Conservation (phyloP, 2,888 invertebrate species). For the Microctonus hyperodae region DNA sequence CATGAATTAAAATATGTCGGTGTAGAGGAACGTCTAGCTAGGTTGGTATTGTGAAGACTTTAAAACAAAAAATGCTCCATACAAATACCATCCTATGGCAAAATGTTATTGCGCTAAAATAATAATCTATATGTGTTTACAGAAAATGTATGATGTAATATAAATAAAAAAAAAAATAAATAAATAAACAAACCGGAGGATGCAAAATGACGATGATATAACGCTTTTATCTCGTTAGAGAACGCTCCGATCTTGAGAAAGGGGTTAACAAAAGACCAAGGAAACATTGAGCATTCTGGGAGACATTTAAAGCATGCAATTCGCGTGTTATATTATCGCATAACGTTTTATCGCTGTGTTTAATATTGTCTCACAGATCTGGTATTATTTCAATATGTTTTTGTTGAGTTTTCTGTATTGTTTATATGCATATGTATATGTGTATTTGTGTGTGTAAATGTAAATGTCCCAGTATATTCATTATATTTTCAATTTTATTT, state of each 20-base stretch:
- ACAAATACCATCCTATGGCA: slow-evolving; percentile 5
- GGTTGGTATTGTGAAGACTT: slow-evolving; percentile 21
- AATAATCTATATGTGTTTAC: slow-evolving; percentile 10
- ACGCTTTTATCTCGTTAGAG: slow-evolving; percentile 42
- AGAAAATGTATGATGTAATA: neutral
- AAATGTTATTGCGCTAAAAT: neutral
- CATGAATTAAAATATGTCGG: slow-evolving; percentile 5
- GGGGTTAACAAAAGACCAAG: slow-evolving; percentile 52
- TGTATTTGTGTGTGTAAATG: too few species aligned
- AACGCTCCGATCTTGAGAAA: slow-evolving; percentile 41
- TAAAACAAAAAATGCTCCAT: slow-evolving; percentile 12
- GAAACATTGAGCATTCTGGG: slow-evolving; percentile 62
- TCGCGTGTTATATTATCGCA: slow-evolving; percentile 52
- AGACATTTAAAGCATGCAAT: slow-evolving; percentile 63
- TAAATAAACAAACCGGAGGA: slow-evolving; percentile 21
- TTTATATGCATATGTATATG: too few species aligned
- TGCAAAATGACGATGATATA: slow-evolving; percentile 20
- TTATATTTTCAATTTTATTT: neutral
- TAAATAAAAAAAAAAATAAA: slow-evolving; percentile 16
- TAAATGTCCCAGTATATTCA: neutral
- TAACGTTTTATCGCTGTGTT: slow-evolving; percentile 35
- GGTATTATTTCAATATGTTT: neutral
- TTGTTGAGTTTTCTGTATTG: too few species aligned
- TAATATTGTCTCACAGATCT: neutral
- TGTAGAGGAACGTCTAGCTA: slow-evolving; percentile 20